Conservation (phyloP, 2,113 vertebrate genomes). For the Labeo rohita region DNA sequence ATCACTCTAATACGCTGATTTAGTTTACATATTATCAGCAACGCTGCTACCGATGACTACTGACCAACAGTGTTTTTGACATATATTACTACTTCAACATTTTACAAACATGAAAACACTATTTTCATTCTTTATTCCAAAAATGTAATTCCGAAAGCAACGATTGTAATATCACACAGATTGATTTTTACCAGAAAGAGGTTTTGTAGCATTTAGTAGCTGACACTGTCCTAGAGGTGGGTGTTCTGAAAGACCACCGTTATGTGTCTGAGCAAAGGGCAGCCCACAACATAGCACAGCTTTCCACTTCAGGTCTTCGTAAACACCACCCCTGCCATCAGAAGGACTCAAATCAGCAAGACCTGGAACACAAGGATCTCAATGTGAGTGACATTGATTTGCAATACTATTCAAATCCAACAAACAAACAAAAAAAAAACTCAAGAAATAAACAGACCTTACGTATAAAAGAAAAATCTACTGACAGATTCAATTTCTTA, state of each 20-base stretch:
- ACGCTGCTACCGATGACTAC: too few species aligned
- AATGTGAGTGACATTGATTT: neutral
- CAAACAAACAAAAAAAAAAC: neutral
- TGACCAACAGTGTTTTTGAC: neutral
- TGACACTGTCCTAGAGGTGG: neutral
- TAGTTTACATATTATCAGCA: neutral
- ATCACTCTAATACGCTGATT: neutral
- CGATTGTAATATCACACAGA: neutral
- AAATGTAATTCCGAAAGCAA: neutral
- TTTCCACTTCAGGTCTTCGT: constrained; percentile 68
- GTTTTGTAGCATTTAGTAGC: constrained; percentile 43
- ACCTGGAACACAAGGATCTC: constrained; percentile 32
- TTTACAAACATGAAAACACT: neutral
- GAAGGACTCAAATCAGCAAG: neutral
- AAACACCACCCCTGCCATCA: constrained; percentile 35
- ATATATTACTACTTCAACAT: neutral
- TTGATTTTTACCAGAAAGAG: constrained; percentile 25
- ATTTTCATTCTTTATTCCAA: too few species aligned
- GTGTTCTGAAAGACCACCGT: constrained; percentile 2
- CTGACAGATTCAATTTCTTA: neutral
- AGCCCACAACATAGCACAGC: constrained; percentile 74
- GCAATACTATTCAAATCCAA: neutral
- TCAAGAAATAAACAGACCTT: neutral
- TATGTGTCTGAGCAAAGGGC: constrained; percentile 29
- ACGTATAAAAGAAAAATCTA: neutral